phyloP scores from a whole-genome alignment of 2,797 vertebrate genomes.

The Mus spretus region DNA sequence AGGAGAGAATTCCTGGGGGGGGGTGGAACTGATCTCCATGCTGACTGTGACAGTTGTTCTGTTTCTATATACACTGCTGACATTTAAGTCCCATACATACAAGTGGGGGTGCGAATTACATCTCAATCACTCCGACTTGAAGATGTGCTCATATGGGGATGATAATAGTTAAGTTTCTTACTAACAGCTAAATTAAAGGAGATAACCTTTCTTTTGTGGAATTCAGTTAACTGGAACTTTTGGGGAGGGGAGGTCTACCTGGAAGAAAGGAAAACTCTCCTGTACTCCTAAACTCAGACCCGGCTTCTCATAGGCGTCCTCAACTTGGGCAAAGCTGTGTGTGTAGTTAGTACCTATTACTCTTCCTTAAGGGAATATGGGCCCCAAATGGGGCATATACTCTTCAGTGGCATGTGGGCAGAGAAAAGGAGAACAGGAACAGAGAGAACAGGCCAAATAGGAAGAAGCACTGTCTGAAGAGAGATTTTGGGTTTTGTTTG shows the following conservation, averaged over 20 bases:
- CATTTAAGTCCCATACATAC: neutral
- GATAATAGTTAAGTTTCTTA: neutral
- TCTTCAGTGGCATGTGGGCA: neutral
- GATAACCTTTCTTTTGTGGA: neutral
- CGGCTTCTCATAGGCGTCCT: neutral
- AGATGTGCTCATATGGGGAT: neutral
- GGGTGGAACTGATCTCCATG: neutral
- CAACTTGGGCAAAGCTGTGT: too few species aligned
- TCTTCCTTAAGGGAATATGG: neutral
- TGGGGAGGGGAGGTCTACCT: neutral
- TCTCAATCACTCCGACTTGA: neutral
- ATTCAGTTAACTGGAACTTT: neutral
- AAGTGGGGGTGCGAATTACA: neutral
- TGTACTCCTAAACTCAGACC: neutral
- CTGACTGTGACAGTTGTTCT: neutral
- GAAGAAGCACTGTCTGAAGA: neutral
- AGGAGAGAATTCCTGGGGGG: fast-evolving
- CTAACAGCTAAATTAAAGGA: neutral
- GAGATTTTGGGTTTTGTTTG: too few species aligned
- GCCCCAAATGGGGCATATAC: neutral
- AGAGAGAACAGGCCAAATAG: neutral
- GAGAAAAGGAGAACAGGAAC: neutral
- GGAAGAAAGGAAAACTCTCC: neutral
- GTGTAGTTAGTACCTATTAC: fast-evolving
- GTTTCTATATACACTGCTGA: neutral